phyloP scores from a whole-genome alignment of 2,797 vertebrate genomes.

The Pempheris klunzingeri region DNA sequence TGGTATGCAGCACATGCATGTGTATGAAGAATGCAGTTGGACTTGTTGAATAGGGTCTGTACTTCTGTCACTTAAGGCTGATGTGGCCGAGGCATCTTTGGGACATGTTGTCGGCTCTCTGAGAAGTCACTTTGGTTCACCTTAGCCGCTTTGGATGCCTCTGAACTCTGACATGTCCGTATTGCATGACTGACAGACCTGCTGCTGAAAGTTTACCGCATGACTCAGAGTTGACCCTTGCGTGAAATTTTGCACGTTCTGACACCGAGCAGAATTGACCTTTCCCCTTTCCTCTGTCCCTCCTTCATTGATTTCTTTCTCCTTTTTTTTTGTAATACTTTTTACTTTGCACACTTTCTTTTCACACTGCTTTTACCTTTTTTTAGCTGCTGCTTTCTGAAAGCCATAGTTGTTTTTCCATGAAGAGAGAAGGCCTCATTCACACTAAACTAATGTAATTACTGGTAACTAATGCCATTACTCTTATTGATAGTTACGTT shows the following conservation, averaged over 20 bases:
- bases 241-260: conserved; percentile 61
- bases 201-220: conserved; percentile 61
- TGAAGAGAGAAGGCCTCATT: conserved; percentile 65
- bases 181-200: conserved; percentile 76
- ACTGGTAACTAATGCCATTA: no score
- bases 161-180: conserved; percentile 41
- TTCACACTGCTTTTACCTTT: conserved; percentile 77
- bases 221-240: conserved; percentile 59
- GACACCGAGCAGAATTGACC: conserved; percentile 29
- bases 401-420: conserved; percentile 24
- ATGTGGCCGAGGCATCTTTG: conserved; percentile 48
- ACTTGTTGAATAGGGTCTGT: conserved; percentile 46
- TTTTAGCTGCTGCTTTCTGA: conserved; percentile 64
- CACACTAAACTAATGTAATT: conserved; percentile 34
- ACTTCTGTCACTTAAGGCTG: conserved; percentile 20
- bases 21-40: conserved; percentile 62
- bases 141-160: conserved; percentile 47
- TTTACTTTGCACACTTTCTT: conserved; percentile 80
- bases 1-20: conserved; percentile 72
- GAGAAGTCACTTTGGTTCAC: conserved; percentile 31
- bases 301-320: conserved; percentile 52
- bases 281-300: conserved; percentile 81
- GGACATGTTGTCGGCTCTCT: conserved; percentile 27
- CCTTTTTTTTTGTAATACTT: conserved; percentile 14
- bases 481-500: background rate